These are phyloP conservation scores for Daphoenositta chrysoptera DNA, from an alignment of 2,113 vertebrate species.

Conservation along the genomic window DNA sequence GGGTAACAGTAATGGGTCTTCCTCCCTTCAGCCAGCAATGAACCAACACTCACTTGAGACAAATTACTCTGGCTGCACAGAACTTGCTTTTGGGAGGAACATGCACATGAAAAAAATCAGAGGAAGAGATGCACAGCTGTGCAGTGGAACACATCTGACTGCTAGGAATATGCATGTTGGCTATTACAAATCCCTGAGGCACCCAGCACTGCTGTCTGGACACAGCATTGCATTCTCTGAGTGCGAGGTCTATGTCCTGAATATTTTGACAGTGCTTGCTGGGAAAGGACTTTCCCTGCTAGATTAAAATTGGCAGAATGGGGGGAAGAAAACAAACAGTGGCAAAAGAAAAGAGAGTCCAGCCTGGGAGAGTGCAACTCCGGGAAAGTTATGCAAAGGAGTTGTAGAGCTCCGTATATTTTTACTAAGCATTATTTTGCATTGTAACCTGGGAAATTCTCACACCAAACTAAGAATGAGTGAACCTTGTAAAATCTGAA, in stretches of 20 bases:
- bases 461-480: not conserved
- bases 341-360: not conserved
- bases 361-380: constrained; percentile 59
- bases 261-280: constrained; percentile 18
- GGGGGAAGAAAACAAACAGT: not conserved
- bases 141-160: constrained; percentile 14
- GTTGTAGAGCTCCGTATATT: constrained; percentile 42
- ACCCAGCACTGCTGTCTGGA: constrained; percentile 15
- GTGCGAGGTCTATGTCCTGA: not conserved
- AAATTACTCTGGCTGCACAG: not conserved
- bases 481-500: constrained; percentile 2
- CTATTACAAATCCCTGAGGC: not conserved
- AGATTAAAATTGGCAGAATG: not conserved
- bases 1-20: constrained; percentile 45
- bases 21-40: constrained; percentile 41
- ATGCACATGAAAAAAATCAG: not conserved
- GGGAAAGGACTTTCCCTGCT: constrained; percentile 27
- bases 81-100: constrained; percentile 10
- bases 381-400: constrained; percentile 38
- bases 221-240: not conserved
- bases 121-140: constrained; percentile 31
- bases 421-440: constrained; percentile 51
- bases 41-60: constrained; percentile 14
- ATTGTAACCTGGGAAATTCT: constrained; percentile 14
- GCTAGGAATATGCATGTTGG: not conserved